phyloP scores from a whole-genome alignment of 2,888 invertebrate genomes.

The Nematopogon swammerdamellus region DNA sequence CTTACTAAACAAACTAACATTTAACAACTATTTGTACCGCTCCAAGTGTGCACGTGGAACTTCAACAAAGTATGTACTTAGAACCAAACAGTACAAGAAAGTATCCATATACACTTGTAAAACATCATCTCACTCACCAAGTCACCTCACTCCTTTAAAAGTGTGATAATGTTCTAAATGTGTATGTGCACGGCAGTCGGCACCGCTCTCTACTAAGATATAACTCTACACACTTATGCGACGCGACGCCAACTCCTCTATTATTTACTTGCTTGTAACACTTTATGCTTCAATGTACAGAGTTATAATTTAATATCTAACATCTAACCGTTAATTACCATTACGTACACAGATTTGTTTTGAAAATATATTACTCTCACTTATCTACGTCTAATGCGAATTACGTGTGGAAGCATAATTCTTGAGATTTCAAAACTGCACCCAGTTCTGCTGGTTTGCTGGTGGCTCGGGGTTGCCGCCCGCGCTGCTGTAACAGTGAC shows the following conservation, averaged over 20 bases:
- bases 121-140: no score
- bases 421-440: constrained; percentile 28
- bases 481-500: not conserved
- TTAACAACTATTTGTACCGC: not conserved
- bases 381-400: not conserved
- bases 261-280: no score
- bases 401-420: not conserved
- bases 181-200: no score
- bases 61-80: not conserved
- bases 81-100: no score
- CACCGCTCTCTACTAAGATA: no score
- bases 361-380: not conserved
- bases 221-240: no score
- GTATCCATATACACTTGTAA: no score
- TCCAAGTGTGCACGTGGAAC: not conserved
- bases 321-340: not conserved
- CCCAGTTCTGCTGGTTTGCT: constrained; percentile 47
- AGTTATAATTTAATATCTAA: not conserved
- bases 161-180: no score
- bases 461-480: constrained; percentile 18
- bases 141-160: no score
- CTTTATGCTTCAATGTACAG: not conserved
- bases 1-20: not conserved
- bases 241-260: no score
- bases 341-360: not conserved